Evolutionary conservation across 2,113 vertebrate species (phyloP).

Genomic region (Grus americana): DNA sequence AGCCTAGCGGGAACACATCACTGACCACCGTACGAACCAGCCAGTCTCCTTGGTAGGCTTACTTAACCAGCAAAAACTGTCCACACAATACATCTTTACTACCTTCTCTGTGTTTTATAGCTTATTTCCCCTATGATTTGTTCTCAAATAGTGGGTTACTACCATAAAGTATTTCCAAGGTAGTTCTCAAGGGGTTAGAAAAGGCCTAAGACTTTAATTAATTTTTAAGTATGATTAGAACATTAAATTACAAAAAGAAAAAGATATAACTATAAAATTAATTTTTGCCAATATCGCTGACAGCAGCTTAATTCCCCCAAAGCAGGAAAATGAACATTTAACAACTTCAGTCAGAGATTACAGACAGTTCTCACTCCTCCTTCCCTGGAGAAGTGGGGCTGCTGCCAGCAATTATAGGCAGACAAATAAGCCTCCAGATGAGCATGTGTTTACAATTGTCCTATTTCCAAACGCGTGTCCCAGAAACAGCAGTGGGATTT

Average conservation of each 20-base stretch:
- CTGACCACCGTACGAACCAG: neutral
- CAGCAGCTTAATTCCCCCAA: neutral
- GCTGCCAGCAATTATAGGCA: neutral
- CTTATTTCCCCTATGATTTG: neutral
- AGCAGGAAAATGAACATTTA: neutral
- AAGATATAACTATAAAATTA: neutral
- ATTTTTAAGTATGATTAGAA: neutral
- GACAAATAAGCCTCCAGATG: neutral
- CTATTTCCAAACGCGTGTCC: neutral
- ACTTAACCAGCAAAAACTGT: neutral
- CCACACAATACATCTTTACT: neutral
- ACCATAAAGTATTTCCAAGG: neutral
- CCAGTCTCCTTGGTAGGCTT: neutral
- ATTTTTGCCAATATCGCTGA: neutral
- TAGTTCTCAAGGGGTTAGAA: neutral
- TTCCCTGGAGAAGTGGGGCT: neutral
- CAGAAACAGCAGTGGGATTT: neutral
- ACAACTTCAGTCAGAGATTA: neutral
- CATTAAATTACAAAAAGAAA: neutral
- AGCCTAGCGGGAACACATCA: neutral
- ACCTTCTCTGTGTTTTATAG: neutral
- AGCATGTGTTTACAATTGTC: neutral
- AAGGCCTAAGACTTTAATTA: neutral
- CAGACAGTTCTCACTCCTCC: neutral
- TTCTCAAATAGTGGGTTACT: neutral